Percentiles rank a stretch among this genome's conserved stretches.
These are phyloP conservation scores for Crotophaga sulcirostris DNA, from an alignment of 2,113 vertebrate genomes.

Conservation along the genomic window DNA sequence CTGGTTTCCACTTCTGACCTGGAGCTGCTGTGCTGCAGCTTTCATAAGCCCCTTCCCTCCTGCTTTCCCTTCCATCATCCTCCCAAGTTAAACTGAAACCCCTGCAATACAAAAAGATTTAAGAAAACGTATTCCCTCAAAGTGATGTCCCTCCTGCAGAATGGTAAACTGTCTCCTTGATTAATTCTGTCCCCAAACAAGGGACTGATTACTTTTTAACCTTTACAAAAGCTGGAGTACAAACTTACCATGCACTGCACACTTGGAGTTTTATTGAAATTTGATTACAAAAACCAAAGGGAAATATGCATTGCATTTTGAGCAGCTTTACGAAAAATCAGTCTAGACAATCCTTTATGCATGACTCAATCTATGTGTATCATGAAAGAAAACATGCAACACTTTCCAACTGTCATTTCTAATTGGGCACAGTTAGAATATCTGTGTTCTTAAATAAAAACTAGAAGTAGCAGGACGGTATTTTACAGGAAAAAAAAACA, in stretches of 20 bases:
- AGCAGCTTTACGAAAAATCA: not conserved
- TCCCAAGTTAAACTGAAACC: not conserved
- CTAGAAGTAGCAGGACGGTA: not conserved
- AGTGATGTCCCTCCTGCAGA: not conserved
- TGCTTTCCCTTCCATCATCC: not conserved
- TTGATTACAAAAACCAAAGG: not conserved
- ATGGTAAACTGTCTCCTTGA: not conserved
- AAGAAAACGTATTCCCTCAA: not conserved
- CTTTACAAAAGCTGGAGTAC: not conserved
- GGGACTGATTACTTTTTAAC: not conserved
- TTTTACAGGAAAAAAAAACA: not conserved
- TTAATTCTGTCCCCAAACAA: not conserved
- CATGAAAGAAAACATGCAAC: not conserved
- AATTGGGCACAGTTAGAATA: not conserved
- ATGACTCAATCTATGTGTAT: not conserved
- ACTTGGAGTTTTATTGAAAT: not conserved
- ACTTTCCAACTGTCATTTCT: not conserved
- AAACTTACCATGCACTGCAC: not conserved
- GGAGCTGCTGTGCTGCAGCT: not conserved
- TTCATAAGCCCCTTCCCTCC: not conserved
- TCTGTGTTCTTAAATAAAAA: not conserved
- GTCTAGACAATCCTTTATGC: not conserved
- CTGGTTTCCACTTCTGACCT: not conserved
- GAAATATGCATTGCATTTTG: not conserved
- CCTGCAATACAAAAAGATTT: not conserved